Percentiles rank a stretch among this genome's conserved stretches.
Conservation (phyloP, 2,797 vertebrate genomes). For the Pempheris klunzingeri region DNA sequence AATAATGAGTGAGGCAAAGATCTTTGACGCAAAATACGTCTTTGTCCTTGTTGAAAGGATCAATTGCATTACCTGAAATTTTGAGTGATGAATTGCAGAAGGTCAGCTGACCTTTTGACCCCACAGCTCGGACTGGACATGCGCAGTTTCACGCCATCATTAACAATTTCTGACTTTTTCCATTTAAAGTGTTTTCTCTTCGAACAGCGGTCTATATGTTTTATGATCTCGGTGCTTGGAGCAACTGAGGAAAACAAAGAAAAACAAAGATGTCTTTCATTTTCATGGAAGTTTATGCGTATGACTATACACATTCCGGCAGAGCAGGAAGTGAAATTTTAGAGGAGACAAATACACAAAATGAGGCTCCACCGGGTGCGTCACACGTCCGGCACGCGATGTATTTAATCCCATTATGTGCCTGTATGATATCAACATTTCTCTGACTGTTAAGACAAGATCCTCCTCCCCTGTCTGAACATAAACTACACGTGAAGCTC, state of each 20-base stretch:
- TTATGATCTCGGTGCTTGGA: slow-evolving; percentile 9
- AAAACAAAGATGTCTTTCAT: slow-evolving; percentile 33
- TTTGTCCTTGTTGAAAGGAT: slow-evolving; percentile 17
- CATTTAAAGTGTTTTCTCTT: slow-evolving; percentile 6
- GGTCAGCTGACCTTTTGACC: slow-evolving; percentile 70
- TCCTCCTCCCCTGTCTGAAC: slow-evolving; percentile 17
- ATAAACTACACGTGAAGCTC: slow-evolving; percentile 23
- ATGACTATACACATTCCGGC: not conserved
- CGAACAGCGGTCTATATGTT: not conserved
- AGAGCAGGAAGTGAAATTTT: slow-evolving; percentile 24
- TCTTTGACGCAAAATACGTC: slow-evolving; percentile 15
- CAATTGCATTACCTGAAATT: slow-evolving; percentile 8
- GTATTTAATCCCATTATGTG: slow-evolving; percentile 58
- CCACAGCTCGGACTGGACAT: not conserved
- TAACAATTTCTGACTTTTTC: not conserved
- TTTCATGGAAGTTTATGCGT: not conserved
- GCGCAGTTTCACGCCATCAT: slow-evolving; percentile 3
- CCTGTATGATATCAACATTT: slow-evolving; percentile 56
- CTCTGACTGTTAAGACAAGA: slow-evolving; percentile 24
- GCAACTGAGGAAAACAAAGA: no score
- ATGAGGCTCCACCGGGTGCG: not conserved
- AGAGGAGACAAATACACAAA: slow-evolving; percentile 21
- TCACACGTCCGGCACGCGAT: slow-evolving; percentile 28
- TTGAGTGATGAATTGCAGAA: slow-evolving; percentile 30
- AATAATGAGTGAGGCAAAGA: slow-evolving; percentile 15